Evolutionary conservation across 92 coral and sea anemone species (phyloP), one percentile per base, ranked within the genome.

Genomic region (Bergia sp.): DNA sequence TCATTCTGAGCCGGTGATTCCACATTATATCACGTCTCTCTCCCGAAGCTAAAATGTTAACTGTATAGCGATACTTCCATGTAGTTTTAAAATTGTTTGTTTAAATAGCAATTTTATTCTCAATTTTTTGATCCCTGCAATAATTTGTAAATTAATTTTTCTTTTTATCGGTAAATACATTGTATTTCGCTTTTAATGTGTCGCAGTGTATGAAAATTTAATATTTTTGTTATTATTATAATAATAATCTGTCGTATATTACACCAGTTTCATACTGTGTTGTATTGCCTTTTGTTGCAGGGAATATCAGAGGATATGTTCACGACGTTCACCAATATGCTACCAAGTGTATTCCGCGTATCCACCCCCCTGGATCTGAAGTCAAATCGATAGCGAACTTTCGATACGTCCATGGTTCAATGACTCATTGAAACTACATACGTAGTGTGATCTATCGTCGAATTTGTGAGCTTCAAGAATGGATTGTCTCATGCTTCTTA

Each of bases 221-320:
- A 18, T 3, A 4, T 4, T 67, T 3, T 67, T 12, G 20, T 13
- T 44, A 37, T 37, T 18, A 21, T 80, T 11, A 47, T 39, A 5
- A 2, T 13, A 2, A 12, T 18, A 2, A 10, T 40, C 5, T n/a
- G 42, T 23, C 37, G 49, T 8, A 77, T 23, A 9, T 42, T 38
- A 18, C 53, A 10, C 39, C 15, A 37, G 39, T n/a, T 37, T 1
- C 47, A 37, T 79, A 41, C 2, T 37, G 57, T 18, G 5, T 40
- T 77, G 20, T 74, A 37, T 40, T 89, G 13, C 39, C 49, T 37
- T 73, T 58, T 43, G 21, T 13, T 73, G 23, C 81, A 94, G 96
- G 99, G 96, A 44, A 96, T 96, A 72, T 95, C 98, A 78, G 93
- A 91, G 73, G 99, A 96, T 15, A 93, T 96, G 98, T 96, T 96